phyloP scores from a whole-genome alignment of 2,888 invertebrate species.

The Brenthis hecate region DNA sequence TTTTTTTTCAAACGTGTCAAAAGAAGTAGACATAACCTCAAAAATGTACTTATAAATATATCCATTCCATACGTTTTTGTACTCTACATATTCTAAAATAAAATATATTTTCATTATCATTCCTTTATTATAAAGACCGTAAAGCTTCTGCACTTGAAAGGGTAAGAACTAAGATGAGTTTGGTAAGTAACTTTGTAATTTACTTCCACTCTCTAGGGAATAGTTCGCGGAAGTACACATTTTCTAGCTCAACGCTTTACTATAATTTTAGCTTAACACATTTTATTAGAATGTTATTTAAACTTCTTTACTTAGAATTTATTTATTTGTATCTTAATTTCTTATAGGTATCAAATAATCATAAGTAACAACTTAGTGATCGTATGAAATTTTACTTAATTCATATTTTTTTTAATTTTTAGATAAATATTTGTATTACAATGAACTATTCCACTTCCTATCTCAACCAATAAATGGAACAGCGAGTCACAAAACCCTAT shows the following conservation, averaged over 20 bases:
- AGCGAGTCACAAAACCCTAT: no score
- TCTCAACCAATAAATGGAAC: no score
- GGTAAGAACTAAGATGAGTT: conserved; percentile 9
- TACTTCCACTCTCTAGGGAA: conserved; percentile 4
- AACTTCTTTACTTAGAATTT: neutral
- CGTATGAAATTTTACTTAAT: no score
- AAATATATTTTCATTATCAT: conserved; percentile 3
- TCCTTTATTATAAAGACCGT: neutral
- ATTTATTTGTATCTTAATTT: no score
- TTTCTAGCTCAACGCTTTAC: conserved; percentile 2
- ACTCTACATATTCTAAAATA: neutral
- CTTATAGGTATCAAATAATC: no score
- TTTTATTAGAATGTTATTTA: conserved; percentile 1
- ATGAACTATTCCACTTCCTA: no score
- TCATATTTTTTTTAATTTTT: no score
- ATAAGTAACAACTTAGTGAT: no score
- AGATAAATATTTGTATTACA: no score
- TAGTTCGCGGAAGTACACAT: conserved; percentile 2
- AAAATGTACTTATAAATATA: no score
- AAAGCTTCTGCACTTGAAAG: conserved; percentile 16
- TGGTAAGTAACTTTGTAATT: conserved; percentile 19
- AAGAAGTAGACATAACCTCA: no score
- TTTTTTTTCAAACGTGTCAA: no score
- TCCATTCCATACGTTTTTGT: neutral
- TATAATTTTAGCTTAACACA: neutral